Percentiles rank a stretch among this genome's conserved stretches.
Evolutionary conservation across 2,797 vertebrate species (phyloP).

Genomic region (Ispidina lecontei): DNA sequence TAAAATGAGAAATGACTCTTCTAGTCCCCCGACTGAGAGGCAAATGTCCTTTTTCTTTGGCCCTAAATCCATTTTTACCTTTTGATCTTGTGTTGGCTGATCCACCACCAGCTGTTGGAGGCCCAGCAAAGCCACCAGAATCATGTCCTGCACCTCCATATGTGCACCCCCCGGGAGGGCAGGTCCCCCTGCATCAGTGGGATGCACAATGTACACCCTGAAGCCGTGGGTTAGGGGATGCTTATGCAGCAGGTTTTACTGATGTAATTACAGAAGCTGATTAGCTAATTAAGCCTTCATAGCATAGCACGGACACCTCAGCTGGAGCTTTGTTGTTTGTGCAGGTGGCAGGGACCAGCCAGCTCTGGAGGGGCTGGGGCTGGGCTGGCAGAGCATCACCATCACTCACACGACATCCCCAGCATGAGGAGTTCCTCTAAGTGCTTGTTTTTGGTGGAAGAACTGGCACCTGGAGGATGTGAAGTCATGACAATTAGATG

Average conservation of each 20-base stretch:
- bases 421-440: not conserved
- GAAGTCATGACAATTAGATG: too few relatives aligned
- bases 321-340: not conserved
- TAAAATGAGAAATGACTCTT: slow-evolving; percentile 6
- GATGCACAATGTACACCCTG: fast-evolving
- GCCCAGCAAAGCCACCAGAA: not conserved
- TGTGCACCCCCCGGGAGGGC: fast-evolving
- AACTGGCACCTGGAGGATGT: not conserved
- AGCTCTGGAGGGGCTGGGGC: not conserved
- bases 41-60: not conserved
- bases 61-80: not conserved
- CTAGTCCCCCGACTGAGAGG: not conserved
- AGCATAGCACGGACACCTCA: fast-evolving
- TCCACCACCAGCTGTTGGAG: not conserved
- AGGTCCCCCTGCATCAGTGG: fast-evolving
- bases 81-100: not conserved
- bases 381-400: not conserved
- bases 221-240: not conserved
- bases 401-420: too few relatives aligned
- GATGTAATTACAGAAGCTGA: not conserved
- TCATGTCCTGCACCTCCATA: fast-evolving
- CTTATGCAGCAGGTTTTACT: not conserved
- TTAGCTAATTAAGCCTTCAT: not conserved
- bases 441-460: not conserved
- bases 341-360: not conserved